Evolutionary conservation across 2,888 invertebrate genomes (phyloP).

Genomic region (Petrolisthes cinctipes): DNA sequence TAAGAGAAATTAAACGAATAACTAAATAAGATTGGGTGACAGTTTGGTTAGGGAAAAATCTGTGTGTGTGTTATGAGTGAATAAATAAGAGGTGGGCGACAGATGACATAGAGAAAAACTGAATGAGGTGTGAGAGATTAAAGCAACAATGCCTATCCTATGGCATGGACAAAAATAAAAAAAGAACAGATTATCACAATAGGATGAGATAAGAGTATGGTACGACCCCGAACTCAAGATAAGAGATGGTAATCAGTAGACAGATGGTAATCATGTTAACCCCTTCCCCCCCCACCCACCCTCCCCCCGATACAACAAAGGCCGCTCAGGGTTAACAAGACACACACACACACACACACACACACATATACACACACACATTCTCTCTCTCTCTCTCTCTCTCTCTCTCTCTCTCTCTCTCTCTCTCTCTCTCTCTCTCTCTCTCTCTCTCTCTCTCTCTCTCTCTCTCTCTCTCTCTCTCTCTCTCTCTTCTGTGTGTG

Average conservation of each 20-base stretch:
- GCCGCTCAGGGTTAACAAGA: background rate
- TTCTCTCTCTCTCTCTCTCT: constrained; percentile 20
- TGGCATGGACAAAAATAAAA: background rate
- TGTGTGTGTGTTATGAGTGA: too few relatives aligned
- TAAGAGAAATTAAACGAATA: too few relatives aligned
- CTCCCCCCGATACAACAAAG: background rate
- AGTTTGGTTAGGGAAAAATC: too few relatives aligned
- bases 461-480: background rate
- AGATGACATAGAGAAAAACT: too few relatives aligned
- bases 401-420: background rate
- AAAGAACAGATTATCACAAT: background rate
- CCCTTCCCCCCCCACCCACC: background rate
- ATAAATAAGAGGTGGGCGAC: too few relatives aligned
- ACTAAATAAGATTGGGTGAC: too few relatives aligned
- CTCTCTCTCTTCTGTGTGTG: background rate
- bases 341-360: too few relatives aligned
- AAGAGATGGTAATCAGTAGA: background rate
- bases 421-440: background rate
- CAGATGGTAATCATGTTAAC: background rate
- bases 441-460: constrained; percentile 17
- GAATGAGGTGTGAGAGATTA: too few relatives aligned
- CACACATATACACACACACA: background rate
- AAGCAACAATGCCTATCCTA: too few relatives aligned
- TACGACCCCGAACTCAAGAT: background rate
- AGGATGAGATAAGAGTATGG: background rate